Base-by-base conservation (phyloP, 2,888 invertebrate species). In the Heliconius ethilla region DNA sequence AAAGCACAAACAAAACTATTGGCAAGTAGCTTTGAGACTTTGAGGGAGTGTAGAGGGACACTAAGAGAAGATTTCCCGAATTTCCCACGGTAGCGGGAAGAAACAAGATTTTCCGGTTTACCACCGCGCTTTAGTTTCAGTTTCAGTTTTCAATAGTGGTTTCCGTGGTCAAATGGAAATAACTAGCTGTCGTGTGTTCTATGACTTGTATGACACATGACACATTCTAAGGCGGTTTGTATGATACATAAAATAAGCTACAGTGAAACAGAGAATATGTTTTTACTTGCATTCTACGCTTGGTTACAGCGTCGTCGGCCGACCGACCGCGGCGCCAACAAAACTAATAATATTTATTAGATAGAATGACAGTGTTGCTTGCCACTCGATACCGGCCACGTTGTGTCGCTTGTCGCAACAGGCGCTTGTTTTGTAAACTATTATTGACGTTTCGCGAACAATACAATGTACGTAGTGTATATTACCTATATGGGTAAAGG, bases 201-300 rank as follows among this genome's bases (percentile, higher is more conserved):
- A 40, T 9, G 40, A 40, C 40, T 33, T 33, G 33, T 33, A 45
- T 45, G 45, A 15, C 15, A 45, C 45, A 18, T 45, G 45, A 45
- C 45, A 45, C 45, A 33, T 33, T 33, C 33, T 33, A 6, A 33
- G 33, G 33, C 33, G 33, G 59, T 59, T 51, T 29, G 27, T 55
- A 55, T 55, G 29, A 70, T 55, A 70, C 55, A 70, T 22, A 6
- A 55, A 70, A 70, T 37, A 25, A 59, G 22, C 11, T 59, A 87
- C 89, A 88, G 86, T 88, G 86, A 89, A 88, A 86, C 87, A 85
- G 29, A 83, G 84, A 81, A 84, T 80, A 81, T 81, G 83, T 91
- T 91, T 91, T 91, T 91, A 87, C 83, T 85, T 86, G 89, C 90
- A 91, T 91, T 91, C 90, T 89, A 81, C 82, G 82, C 81, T 89